phyloP scores from a whole-genome alignment of 2,113 vertebrate genomes.

The Nothoprocta pentlandii region DNA sequence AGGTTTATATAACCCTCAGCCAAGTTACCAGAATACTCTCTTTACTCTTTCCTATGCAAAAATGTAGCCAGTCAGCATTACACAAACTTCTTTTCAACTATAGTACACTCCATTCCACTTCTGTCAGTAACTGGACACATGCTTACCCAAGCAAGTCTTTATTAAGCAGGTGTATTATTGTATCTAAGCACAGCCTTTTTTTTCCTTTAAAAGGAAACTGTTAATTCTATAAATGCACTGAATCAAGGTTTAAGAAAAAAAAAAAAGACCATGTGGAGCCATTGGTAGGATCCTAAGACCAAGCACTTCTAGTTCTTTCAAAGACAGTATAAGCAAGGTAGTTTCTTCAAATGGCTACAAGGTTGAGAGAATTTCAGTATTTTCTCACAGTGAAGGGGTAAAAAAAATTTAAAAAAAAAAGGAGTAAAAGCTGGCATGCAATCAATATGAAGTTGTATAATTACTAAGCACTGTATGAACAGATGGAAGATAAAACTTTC shows the following conservation, averaged over 20 bases:
- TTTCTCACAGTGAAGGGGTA: neutral
- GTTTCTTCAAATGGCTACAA: neutral
- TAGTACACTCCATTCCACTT: neutral
- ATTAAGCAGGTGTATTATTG: neutral
- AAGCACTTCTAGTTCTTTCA: neutral
- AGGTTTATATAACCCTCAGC: conserved; percentile 57
- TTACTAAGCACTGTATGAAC: neutral
- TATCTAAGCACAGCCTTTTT: neutral
- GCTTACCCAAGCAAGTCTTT: conserved; percentile 34
- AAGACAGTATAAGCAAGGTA: neutral
- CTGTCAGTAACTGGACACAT: conserved; percentile 45
- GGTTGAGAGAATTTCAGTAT: neutral
- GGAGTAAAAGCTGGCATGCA: neutral
- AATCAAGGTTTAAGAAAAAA: neutral
- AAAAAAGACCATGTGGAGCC: neutral
- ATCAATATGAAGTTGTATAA: neutral
- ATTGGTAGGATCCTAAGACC: neutral
- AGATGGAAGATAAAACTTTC: neutral
- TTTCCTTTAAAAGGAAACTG: neutral
- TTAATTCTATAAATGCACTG: neutral
- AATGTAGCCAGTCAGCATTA: conserved; percentile 53
- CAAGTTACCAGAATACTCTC: conserved; percentile 51
- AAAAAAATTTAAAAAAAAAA: neutral
- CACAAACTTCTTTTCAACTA: conserved; percentile 33
- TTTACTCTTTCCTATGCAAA: conserved; percentile 47